Conservation (phyloP, 2,113 vertebrate genomes). For the human (Homo sapiens) region DNA sequence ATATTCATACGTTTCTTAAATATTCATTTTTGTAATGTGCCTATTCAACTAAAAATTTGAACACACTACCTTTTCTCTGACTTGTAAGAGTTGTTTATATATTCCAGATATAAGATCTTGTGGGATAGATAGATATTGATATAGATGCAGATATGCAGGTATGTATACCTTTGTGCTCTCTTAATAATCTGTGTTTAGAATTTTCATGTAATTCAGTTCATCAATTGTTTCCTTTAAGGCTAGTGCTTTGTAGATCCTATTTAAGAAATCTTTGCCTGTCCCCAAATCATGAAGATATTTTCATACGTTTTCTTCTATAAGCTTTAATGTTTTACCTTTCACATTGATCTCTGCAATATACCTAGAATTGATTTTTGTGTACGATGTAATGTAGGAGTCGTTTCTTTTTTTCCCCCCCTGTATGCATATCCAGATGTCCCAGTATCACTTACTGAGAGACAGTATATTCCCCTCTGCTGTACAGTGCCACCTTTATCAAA, state of each 20-base stretch:
- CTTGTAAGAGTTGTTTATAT: neutral
- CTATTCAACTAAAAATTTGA: neutral
- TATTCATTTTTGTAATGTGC: neutral
- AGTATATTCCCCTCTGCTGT: neutral
- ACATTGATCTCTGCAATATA: neutral
- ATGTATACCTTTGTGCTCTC: neutral
- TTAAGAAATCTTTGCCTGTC: conserved; percentile 5
- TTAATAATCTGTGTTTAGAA: neutral
- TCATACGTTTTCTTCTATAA: neutral
- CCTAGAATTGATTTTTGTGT: neutral
- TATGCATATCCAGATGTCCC: neutral
- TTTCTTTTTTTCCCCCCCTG: neutral
- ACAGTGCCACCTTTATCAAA: neutral
- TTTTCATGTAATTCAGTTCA: neutral
- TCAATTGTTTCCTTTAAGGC: neutral
- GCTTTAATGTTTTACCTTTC: neutral
- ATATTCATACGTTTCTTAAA: neutral
- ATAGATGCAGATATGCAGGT: neutral
- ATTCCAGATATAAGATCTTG: neutral
- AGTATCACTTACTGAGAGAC: neutral
- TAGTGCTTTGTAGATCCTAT: neutral
- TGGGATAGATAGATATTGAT: neutral
- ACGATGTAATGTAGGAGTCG: neutral
- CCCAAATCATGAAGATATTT: neutral
- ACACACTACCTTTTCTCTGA: neutral